phyloP scores from a whole-genome alignment of 2,888 invertebrate species.

The Lasioglossum villosulum region DNA sequence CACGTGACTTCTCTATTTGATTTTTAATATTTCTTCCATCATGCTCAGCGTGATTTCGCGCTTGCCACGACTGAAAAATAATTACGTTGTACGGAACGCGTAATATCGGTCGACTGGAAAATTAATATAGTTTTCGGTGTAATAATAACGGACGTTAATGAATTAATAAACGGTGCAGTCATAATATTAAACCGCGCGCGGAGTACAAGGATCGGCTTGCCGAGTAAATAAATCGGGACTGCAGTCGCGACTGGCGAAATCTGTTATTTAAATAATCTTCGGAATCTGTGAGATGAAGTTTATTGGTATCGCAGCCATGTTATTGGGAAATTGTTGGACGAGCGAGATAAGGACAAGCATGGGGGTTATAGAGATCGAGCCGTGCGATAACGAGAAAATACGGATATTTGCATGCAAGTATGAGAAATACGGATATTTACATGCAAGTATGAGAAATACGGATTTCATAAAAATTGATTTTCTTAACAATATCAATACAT shows the following conservation, averaged over 20 bases:
- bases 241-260: constrained; percentile 23
- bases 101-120: constrained; percentile 27
- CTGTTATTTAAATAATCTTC: constrained; percentile 23
- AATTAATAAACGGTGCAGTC: constrained; percentile 36
- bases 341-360: background rate
- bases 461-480: background rate
- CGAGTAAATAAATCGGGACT: constrained; percentile 31
- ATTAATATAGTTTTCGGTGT: constrained; percentile 38
- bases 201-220: constrained; percentile 15
- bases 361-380: background rate
- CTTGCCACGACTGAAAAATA: constrained; percentile 27
- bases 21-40: constrained; percentile 23
- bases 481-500: background rate
- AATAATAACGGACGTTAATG: constrained; percentile 19
- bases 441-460: background rate
- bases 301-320: background rate
- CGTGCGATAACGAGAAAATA: background rate
- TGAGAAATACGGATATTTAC: background rate
- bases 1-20: background rate
- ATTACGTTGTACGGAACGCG: constrained; percentile 23
- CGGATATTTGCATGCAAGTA: background rate
- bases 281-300: constrained; percentile 3
- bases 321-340: background rate
- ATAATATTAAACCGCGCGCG: constrained; percentile 37
- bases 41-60: background rate